Evolutionary conservation across 2,797 vertebrate species (phyloP).

Genomic region (Dendrocincla fuliginosa): DNA sequence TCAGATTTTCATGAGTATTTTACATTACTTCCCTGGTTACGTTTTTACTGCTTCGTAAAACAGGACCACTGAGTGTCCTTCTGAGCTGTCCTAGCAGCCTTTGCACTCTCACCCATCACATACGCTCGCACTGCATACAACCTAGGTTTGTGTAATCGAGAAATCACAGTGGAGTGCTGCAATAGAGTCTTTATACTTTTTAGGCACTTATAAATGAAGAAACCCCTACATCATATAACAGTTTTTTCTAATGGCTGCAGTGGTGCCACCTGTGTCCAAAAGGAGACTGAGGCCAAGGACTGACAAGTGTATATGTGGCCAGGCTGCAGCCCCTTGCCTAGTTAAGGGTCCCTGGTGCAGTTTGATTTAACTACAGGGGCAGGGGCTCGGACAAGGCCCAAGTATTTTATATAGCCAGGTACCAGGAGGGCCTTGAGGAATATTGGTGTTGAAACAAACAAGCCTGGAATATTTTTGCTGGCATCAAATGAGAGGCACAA

Average conservation of each 20-base stretch:
- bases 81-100: not conserved
- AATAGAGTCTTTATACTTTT: not conserved
- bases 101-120: not conserved
- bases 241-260: not conserved
- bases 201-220: not conserved
- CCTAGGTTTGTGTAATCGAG: not conserved
- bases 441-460: slow-evolving; percentile 45
- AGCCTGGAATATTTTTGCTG: slow-evolving; percentile 56
- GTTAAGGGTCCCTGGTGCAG: not conserved
- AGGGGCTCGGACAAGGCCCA: not conserved
- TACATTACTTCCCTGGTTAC: not conserved
- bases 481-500: slow-evolving; percentile 16
- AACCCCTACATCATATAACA: not conserved
- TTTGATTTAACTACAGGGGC: not conserved
- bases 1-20: not conserved
- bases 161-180: not conserved
- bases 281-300: not conserved
- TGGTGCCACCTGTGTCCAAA: not conserved
- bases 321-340: not conserved
- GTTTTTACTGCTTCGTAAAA: not conserved
- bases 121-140: accelerated
- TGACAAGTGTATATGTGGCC: not conserved
- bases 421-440: slow-evolving; percentile 26
- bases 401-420: not conserved
- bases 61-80: not conserved